These are phyloP conservation scores for Polymixis lichenea DNA, from an alignment of 2,888 invertebrate genomes.

Conservation along the genomic window DNA sequence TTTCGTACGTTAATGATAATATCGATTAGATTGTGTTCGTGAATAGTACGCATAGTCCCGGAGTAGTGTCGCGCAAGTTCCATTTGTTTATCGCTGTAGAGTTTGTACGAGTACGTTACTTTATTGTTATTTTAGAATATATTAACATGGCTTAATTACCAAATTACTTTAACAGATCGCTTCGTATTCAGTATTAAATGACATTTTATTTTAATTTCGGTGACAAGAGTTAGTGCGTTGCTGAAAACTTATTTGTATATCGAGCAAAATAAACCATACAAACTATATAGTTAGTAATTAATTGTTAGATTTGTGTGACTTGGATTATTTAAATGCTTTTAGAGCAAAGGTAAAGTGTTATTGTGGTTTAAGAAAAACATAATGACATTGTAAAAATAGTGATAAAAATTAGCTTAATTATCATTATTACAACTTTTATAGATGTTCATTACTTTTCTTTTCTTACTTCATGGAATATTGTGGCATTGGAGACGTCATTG, in stretches of 20 bases:
- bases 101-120: conserved; percentile 83
- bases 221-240: conserved; percentile 80
- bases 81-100: conserved; percentile 78
- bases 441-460: conserved; percentile 90
- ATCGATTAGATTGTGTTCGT: conserved; percentile 81
- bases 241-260: conserved; percentile 88
- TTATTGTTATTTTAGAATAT: conserved; percentile 83
- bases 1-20: conserved; percentile 83
- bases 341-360: conserved; percentile 90
- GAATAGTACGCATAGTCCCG: conserved; percentile 80
- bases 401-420: conserved; percentile 90
- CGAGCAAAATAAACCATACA: conserved; percentile 89
- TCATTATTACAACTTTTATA: conserved; percentile 91
- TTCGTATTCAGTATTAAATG: conserved; percentile 89
- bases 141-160: conserved; percentile 87
- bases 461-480: conserved; percentile 90
- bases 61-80: conserved; percentile 86
- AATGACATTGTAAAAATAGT: conserved; percentile 91
- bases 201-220: conserved; percentile 82
- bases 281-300: conserved; percentile 90
- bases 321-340: conserved; percentile 90
- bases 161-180: conserved; percentile 87
- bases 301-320: conserved; percentile 91
- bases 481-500: conserved; percentile 90
- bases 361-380: conserved; percentile 90